Base-by-base conservation (phyloP, 2,113 vertebrate species). In the Setophaga coronata region DNA sequence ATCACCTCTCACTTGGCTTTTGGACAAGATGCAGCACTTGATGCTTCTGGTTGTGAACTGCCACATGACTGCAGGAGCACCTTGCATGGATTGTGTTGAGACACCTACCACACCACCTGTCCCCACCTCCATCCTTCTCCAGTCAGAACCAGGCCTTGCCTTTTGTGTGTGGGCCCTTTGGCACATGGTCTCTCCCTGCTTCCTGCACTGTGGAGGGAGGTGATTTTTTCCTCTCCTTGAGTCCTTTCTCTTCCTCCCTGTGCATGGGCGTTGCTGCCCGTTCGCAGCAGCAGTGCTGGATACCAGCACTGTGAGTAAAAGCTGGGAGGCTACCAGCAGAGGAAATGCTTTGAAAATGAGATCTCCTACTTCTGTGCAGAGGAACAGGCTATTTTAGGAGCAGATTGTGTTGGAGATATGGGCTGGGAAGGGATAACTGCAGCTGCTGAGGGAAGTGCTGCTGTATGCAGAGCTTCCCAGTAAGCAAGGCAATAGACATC, bases 281-380 rank as follows among this genome's bases (percentile, higher is more conserved):
- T 83, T 93, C 2, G 0, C 51, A 1, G 1, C 76, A 83, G 71
- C 64, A 67, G 21, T 7, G 17, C 31, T 92, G 96, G 92, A 96
- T 95, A 94, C 56, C 80, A 94, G 78, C 78, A 17, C 38, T 0
- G 1, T 92, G 93, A 92, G 80, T 87, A 92, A 94, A 96, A 95
- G 70, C 88, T 86, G 71, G 90, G 95, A 93, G 60, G 56, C 36
- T 78, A 95, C 83, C 87, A 89, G 81, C 77, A 92, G n/a, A 94
- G 94, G 93, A 97, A 96, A 96, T 96, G 91, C 92, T 96, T 95
- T 96, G 84, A 96, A 93, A 94, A 95, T 97, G 93, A 97, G 85
- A 94, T 87, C 82, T 95, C 71, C 71, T 80, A 26, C 93, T 95
- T 96, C 78, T 95, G 81, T 87, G 58, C 67, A 84, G 61, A 61